Percentiles rank a stretch among this genome's conserved stretches.
These are phyloP conservation scores for Halcyon malimbica DNA, from an alignment of 2,113 vertebrate species.

Conservation along the genomic window DNA sequence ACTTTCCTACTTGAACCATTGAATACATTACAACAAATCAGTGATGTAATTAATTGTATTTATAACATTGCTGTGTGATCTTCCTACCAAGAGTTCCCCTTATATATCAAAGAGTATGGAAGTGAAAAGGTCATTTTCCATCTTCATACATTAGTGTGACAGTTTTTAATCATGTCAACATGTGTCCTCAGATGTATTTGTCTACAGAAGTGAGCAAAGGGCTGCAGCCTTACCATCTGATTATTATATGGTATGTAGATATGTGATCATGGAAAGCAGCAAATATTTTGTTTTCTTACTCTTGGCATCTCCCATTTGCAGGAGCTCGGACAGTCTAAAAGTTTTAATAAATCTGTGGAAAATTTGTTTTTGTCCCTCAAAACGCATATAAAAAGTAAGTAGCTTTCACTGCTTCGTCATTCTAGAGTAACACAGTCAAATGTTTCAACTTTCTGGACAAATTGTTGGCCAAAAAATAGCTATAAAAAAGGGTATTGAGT, in stretches of 20 bases:
- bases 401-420: background rate
- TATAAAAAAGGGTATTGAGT: background rate
- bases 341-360: slow-evolving; percentile 90
- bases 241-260: background rate
- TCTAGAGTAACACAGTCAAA: background rate
- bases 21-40: background rate
- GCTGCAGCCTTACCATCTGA: background rate
- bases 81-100: background rate
- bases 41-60: background rate
- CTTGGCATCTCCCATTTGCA: slow-evolving; percentile 57
- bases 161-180: background rate
- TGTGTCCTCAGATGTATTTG: background rate
- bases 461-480: background rate
- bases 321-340: slow-evolving; percentile 75
- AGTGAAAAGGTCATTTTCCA: background rate
- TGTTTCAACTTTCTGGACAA: background rate
- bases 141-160: background rate
- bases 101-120: background rate
- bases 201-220: background rate
- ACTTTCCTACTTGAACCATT: background rate
- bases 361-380: slow-evolving; percentile 85
- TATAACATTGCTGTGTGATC: background rate
- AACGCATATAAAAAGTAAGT: slow-evolving; percentile 88
- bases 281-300: background rate
- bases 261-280: background rate